phyloP scores from a whole-genome alignment of 2,888 invertebrate genomes.

The Synanthedon formicaeformis region DNA sequence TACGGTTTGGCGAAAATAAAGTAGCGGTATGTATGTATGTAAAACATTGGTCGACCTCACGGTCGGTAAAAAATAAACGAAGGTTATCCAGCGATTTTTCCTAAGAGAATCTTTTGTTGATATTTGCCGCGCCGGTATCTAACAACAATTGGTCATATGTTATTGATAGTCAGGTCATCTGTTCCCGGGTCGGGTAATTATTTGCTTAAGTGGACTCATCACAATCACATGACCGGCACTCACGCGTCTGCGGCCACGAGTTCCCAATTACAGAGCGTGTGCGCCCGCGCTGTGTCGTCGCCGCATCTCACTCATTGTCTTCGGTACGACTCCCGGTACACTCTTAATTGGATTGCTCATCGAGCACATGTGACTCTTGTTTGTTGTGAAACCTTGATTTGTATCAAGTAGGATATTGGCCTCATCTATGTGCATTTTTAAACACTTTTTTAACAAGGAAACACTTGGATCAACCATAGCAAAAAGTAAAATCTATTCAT shows the following conservation, averaged over 20 bases:
- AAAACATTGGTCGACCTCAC: too few relatives aligned
- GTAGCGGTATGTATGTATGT: too few relatives aligned
- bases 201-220: slow-evolving; percentile 67
- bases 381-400: slow-evolving; percentile 28
- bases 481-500: too few relatives aligned
- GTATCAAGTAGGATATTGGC: slow-evolving; percentile 41
- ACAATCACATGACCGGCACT: slow-evolving; percentile 62
- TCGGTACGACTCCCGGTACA: slow-evolving; percentile 13
- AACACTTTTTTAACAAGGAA: too few relatives aligned
- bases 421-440: slow-evolving; percentile 7
- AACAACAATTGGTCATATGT: not conserved
- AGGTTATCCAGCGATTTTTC: too few relatives aligned
- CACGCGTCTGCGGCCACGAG: slow-evolving; percentile 52
- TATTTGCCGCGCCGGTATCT: too few relatives aligned
- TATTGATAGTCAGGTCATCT: not conserved
- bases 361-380: slow-evolving; percentile 16
- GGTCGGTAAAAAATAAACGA: too few relatives aligned
- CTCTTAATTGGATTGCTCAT: slow-evolving; percentile 37
- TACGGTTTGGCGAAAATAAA: too few relatives aligned
- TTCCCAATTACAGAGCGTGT: slow-evolving; percentile 14
- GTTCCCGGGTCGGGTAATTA: slow-evolving; percentile 30
- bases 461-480: too few relatives aligned
- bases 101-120: too few relatives aligned
- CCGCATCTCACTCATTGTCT: slow-evolving; percentile 32
- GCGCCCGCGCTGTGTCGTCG: slow-evolving; percentile 4